Percentiles rank a stretch among this genome's conserved stretches.
Evolutionary conservation across 2,113 vertebrate species (phyloP).

Genomic region (Xenus cinereus): DNA sequence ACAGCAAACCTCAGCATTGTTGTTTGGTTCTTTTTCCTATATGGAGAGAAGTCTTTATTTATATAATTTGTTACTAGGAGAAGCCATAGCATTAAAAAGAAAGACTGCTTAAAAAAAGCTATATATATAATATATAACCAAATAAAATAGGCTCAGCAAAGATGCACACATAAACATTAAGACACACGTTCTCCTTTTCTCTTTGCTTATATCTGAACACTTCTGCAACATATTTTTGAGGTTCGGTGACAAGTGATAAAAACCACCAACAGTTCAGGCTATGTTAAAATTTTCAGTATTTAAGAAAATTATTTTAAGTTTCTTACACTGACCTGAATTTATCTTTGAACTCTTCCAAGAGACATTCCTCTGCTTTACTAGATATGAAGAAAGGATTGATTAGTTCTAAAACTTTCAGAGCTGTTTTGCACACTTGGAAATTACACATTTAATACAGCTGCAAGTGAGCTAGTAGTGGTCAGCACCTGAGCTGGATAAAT

Average conservation of each 20-base stretch:
- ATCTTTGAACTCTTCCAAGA: neutral
- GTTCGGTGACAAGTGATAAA: neutral
- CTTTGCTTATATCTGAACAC: neutral
- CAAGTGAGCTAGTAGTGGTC: neutral
- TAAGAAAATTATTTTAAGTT: neutral
- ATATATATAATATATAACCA: neutral
- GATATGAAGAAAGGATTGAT: neutral
- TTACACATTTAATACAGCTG: neutral
- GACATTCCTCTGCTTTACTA: neutral
- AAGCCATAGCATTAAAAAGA: neutral
- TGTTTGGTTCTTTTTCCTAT: neutral
- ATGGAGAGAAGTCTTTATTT: neutral
- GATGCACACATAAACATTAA: neutral
- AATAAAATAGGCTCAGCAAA: neutral
- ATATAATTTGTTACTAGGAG: neutral
- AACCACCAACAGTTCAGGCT: neutral
- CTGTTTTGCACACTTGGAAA: neutral
- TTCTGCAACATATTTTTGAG: neutral
- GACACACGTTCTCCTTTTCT: neutral
- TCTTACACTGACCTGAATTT: neutral
- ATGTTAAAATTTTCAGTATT: neutral
- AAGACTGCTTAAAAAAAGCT: neutral
- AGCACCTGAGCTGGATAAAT: neutral
- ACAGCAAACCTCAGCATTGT: constrained; percentile 51
- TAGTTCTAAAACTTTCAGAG: neutral